Conservation (phyloP, 2,797 vertebrate species). For the Arctocebus calabarensis region DNA sequence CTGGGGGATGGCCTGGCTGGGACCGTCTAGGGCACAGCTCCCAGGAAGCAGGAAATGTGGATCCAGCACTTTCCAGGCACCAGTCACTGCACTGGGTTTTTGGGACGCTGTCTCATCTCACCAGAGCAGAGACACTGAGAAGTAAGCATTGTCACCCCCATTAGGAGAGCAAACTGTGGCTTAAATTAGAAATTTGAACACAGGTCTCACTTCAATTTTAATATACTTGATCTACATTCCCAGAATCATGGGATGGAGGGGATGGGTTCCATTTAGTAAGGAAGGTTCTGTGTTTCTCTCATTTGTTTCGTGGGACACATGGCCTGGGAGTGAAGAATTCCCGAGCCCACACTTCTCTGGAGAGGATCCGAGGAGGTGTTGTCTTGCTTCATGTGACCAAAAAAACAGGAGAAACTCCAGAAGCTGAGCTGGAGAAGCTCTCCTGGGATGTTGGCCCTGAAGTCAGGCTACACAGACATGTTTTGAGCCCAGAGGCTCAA, state of each 20-base stretch:
- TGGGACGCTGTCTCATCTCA: neutral
- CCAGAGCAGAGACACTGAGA: neutral
- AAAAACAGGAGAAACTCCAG: neutral
- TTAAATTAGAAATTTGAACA: neutral
- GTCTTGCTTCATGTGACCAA: neutral
- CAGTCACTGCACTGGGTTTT: neutral
- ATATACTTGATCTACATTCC: neutral
- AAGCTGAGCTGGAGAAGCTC: neutral
- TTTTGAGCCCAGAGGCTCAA: accelerated
- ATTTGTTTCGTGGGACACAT: neutral
- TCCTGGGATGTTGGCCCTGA: accelerated
- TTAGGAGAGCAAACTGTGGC: neutral
- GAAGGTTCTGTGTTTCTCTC: neutral
- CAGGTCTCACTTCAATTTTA: neutral
- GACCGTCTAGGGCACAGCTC: neutral
- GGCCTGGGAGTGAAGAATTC: neutral
- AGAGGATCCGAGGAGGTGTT: neutral
- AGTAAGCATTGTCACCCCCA: neutral
- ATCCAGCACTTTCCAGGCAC: neutral
- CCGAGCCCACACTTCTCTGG: neutral
- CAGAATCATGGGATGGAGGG: accelerated
- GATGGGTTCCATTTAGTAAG: neutral
- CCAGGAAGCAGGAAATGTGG: neutral
- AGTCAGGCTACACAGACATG: accelerated
- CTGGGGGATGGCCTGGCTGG: neutral